Conservation (phyloP, 2,113 vertebrate species). For the Nothoprocta pentlandii region DNA sequence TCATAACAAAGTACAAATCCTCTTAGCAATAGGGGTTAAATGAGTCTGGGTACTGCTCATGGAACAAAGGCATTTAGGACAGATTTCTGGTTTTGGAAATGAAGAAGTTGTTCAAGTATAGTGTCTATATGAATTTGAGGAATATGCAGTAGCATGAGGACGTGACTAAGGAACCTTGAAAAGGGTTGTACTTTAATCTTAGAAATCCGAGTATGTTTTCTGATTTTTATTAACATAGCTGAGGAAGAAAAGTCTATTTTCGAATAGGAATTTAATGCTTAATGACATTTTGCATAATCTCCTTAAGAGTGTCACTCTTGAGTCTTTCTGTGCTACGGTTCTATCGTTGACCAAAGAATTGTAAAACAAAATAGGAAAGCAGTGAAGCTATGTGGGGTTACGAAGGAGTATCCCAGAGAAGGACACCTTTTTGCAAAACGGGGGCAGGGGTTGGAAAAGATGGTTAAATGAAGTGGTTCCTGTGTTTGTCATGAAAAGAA, state of each 20-base stretch:
- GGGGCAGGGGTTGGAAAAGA: background rate
- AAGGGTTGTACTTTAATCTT: background rate
- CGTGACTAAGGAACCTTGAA: background rate
- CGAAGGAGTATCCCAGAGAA: background rate
- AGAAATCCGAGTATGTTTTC: background rate
- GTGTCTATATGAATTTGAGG: background rate
- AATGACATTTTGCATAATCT: slow-evolving; percentile 25
- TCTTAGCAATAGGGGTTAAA: slow-evolving; percentile 39
- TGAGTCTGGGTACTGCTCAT: slow-evolving; percentile 24
- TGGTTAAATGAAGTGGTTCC: background rate
- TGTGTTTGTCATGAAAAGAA: background rate
- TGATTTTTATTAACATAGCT: background rate
- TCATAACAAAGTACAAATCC: slow-evolving; percentile 14
- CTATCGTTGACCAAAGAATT: background rate
- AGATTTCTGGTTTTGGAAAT: background rate
- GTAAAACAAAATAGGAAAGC: rapidly evolving
- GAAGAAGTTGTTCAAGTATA: background rate
- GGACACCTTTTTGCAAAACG: background rate
- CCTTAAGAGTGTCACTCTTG: background rate
- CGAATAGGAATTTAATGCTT: background rate
- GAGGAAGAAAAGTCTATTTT: background rate
- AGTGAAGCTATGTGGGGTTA: rapidly evolving
- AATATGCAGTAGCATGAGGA: background rate
- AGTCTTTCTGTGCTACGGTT: background rate
- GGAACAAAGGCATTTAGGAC: slow-evolving; percentile 8